Evolutionary conservation across 2,888 invertebrate genomes (phyloP).

Genomic region (Parascotia fuliginaria): DNA sequence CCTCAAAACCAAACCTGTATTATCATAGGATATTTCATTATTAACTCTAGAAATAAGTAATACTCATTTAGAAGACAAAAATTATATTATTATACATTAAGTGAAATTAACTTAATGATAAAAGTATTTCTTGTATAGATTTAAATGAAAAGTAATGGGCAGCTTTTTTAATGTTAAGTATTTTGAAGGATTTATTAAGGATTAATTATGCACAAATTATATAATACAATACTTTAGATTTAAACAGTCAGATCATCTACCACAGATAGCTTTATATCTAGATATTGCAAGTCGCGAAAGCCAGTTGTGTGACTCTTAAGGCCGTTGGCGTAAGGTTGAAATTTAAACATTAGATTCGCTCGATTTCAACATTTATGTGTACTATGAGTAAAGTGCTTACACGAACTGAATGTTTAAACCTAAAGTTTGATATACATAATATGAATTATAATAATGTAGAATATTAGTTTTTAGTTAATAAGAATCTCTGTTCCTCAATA

Average conservation of each 20-base stretch:
- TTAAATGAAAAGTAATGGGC: conserved; percentile 15
- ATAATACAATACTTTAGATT: background rate
- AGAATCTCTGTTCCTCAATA: conserved; percentile 23
- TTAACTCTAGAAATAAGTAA: conserved; percentile 46
- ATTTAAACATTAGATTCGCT: no score
- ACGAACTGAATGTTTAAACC: background rate
- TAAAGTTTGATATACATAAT: conserved; percentile 8
- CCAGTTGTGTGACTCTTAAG: no score
- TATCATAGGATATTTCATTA: conserved; percentile 38
- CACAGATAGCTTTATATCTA: no score
- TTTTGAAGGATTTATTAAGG: conserved; percentile 36
- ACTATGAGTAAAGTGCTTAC: background rate
- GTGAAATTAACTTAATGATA: conserved; percentile 22
- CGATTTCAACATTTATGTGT: no score
- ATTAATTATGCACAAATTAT: conserved; percentile 38
- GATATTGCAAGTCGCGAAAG: no score
- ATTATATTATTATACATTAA: conserved; percentile 25
- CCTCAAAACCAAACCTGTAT: conserved; percentile 14
- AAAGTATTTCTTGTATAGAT: conserved; percentile 25
- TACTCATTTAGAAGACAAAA: conserved; percentile 45
- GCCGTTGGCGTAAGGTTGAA: no score
- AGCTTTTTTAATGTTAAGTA: conserved; percentile 33
- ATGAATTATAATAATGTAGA: background rate
- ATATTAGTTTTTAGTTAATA: conserved; percentile 28
- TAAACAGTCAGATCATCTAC: background rate